These are phyloP conservation scores for Elgaria multicarinata DNA, from an alignment of 2,113 vertebrate species.

Conservation along the genomic window DNA sequence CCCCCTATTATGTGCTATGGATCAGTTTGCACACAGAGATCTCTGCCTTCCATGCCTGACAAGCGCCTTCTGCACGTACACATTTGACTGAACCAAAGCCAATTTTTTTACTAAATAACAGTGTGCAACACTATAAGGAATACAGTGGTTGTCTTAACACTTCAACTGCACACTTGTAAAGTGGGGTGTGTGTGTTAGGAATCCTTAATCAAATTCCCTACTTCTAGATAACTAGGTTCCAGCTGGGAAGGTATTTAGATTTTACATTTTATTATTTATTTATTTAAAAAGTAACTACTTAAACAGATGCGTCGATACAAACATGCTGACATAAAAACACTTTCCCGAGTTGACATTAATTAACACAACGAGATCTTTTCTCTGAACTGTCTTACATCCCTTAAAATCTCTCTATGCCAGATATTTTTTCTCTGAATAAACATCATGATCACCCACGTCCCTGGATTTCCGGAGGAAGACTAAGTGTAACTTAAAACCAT, in stretches of 20 bases:
- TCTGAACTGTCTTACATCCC: background rate
- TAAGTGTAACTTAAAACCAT: background rate
- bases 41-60: background rate
- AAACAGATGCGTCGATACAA: conserved; percentile 21
- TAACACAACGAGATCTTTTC: conserved; percentile 25
- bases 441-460: background rate
- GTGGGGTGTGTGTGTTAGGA: no score
- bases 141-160: background rate
- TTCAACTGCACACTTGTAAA: conserved; percentile 2
- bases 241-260: background rate
- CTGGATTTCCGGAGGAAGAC: background rate
- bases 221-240: conserved; percentile 5
- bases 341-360: conserved; percentile 17
- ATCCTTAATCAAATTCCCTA: background rate
- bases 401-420: background rate
- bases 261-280: background rate
- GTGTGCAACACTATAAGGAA: background rate
- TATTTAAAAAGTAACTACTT: background rate
- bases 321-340: background rate
- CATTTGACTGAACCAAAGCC: background rate
- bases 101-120: background rate
- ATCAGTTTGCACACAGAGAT: background rate
- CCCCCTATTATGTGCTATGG: background rate
- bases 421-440: conserved; percentile 3
- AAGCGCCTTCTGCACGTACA: background rate